A percentile compares a stretch with the other conserved stretches of the same genome.
Conservation (phyloP, 2,888 invertebrate species). For the Drosophila mayaguana region DNA sequence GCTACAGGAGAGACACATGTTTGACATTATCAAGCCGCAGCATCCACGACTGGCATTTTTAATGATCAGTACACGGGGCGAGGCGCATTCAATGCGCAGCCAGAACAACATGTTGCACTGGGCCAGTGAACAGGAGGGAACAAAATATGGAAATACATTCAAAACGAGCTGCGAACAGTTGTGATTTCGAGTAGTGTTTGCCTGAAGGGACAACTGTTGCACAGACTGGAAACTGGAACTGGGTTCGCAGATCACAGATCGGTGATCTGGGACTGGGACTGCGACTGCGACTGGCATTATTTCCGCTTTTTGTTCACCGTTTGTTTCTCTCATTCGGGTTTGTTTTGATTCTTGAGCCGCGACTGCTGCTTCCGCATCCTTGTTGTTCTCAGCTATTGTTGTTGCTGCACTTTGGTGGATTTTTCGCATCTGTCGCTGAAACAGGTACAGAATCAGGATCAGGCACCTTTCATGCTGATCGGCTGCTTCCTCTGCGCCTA, state of each 20-base stretch:
- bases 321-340: slow-evolving; percentile 55
- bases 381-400: slow-evolving; percentile 27
- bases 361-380: slow-evolving; percentile 71
- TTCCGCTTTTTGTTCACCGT: slow-evolving; percentile 56
- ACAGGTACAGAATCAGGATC: slow-evolving; percentile 62
- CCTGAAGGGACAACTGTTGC: slow-evolving; percentile 69
- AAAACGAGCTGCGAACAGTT: slow-evolving; percentile 65
- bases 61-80: slow-evolving; percentile 62
- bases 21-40: slow-evolving; percentile 74
- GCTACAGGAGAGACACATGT: slow-evolving; percentile 62
- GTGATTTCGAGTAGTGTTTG: slow-evolving; percentile 58
- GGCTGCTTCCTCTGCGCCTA: slow-evolving; percentile 48
- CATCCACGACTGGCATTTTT: slow-evolving; percentile 52
- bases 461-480: slow-evolving; percentile 50
- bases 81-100: slow-evolving; percentile 17
- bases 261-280: slow-evolving; percentile 12
- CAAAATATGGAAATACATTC: slow-evolving; percentile 70
- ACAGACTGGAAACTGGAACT: slow-evolving; percentile 41
- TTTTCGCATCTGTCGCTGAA: slow-evolving; percentile 69
- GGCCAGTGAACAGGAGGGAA: slow-evolving; percentile 36
- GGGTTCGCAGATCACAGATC: slow-evolving; percentile 3
- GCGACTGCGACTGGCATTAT: slow-evolving; percentile 52
- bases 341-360: slow-evolving; percentile 68
- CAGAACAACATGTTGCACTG: slow-evolving; percentile 46
- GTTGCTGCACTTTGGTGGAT: slow-evolving; percentile 28